Conservation (phyloP, 2,113 vertebrate species). For the Gallinago jamesoni region DNA sequence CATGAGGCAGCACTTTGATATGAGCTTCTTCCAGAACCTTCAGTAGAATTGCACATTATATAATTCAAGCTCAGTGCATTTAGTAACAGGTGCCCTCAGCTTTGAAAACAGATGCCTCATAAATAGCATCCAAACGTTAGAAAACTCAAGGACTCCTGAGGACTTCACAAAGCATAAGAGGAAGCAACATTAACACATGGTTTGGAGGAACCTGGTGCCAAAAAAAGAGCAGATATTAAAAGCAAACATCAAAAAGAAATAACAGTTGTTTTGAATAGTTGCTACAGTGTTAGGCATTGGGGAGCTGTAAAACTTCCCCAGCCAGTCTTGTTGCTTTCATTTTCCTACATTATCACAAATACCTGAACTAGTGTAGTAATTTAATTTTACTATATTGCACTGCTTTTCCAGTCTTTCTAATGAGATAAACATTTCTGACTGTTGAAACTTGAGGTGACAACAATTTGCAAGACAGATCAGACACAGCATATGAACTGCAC, state of each 20-base stretch:
- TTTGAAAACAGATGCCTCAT: neutral
- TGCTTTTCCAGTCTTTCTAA: constrained; percentile 31
- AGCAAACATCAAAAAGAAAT: neutral
- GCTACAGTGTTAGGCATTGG: neutral
- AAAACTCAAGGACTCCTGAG: neutral
- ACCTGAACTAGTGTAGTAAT: constrained; percentile 31
- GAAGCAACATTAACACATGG: neutral
- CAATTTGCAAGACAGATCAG: constrained; percentile 33
- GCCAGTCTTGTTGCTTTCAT: constrained; percentile 32
- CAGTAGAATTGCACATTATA: neutral
- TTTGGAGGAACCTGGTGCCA: neutral
- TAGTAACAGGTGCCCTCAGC: neutral
- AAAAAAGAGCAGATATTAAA: neutral
- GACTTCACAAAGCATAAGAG: neutral
- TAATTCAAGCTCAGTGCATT: neutral
- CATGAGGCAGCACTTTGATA: neutral
- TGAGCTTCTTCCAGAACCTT: neutral
- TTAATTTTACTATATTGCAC: constrained; percentile 62
- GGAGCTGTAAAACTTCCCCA: constrained; percentile 28
- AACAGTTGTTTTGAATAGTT: constrained; percentile 16
- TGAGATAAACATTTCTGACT: constrained; percentile 48
- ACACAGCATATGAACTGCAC: neutral
- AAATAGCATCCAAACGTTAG: neutral
- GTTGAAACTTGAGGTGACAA: neutral
- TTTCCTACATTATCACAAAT: constrained; percentile 42